phyloP scores from a whole-genome alignment of 2,888 invertebrate species.

The Fragum whitleyi region DNA sequence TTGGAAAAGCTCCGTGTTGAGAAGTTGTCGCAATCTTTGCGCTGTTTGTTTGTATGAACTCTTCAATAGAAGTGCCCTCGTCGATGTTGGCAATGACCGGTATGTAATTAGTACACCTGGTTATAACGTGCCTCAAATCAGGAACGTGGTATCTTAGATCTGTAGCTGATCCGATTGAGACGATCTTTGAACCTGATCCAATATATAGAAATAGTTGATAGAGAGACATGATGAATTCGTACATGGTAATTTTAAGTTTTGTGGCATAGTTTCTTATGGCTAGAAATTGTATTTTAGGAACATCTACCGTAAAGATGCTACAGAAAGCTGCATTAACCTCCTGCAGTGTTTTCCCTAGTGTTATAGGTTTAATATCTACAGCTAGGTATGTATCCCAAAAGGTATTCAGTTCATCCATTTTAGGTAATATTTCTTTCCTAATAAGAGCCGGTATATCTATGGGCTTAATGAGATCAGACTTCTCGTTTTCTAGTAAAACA shows the following conservation, averaged over 20 bases:
- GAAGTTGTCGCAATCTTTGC: background rate
- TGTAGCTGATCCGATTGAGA: conserved; percentile 2
- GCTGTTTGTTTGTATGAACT: conserved; percentile 3
- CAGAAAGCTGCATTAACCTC: background rate
- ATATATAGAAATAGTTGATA: conserved; percentile 24
- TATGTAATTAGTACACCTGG: conserved; percentile 18
- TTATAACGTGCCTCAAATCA: background rate
- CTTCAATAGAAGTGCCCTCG: background rate
- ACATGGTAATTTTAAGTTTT: conserved; percentile 2
- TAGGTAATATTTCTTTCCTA: background rate
- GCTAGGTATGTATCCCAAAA: conserved; percentile 3
- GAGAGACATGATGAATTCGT: conserved; percentile 19
- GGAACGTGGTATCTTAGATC: conserved; percentile 28
- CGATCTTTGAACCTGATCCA: background rate
- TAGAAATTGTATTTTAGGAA: background rate
- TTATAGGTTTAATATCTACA: background rate
- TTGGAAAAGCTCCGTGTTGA: conserved; percentile 22
- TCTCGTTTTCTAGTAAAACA: background rate
- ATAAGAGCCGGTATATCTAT: background rate
- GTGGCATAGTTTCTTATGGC: background rate
- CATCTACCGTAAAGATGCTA: background rate
- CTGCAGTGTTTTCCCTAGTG: background rate
- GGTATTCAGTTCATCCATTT: background rate
- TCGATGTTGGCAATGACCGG: conserved; percentile 2
- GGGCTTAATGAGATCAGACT: background rate